Evolutionary conservation across 2,888 invertebrate species (phyloP), one percentile per base, ranked within the genome.

Genomic region (Nudaria mundana): DNA sequence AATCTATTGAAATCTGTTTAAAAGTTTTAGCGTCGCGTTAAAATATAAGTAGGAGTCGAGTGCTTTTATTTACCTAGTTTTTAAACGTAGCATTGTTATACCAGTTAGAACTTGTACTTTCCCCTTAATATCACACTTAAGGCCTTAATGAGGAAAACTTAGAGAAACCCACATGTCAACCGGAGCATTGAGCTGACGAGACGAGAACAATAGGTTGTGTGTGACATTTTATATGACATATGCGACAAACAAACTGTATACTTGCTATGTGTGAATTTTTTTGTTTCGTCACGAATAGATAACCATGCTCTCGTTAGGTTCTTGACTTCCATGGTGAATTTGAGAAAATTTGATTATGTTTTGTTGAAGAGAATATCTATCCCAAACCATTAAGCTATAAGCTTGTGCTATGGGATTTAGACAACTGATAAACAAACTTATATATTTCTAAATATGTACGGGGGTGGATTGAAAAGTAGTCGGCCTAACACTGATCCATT

Each of bases 151-250:
- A 12, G 23, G 20, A 32, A 39, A 38, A 28, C 35, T 48, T 34
- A 42, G 18, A 38, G 22, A 40, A 42, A 44, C 51, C 57, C 41
- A 63, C 34, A 53, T 66, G 36, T 48, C 63, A 66, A 67, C 11
- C 56, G 47, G 58, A 57, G 66, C 67, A 66, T 56, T 55, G 43
- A 58, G 42, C 15, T 36, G 39, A 45, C 33, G 18, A 48, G 43
- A 15, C 47, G 32, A 24, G 20, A 47, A 58, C 58, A 58, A 58
- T 53, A 41, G 47, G 5, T 14, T 2, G 7, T 20, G 28, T 31
- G 25, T 36, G 40, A 39, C 42, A 47, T 43, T 44, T 37, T 32
- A 37, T 46, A 45, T 37, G 26, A 30, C 28, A 29, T 7, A 14
- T 23, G 31, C 30, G 38, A 23, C 37, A 42, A 52, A 49, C 23